A percentile compares a stretch with the other conserved stretches of the same genome.
phyloP scores from a whole-genome alignment of 2,113 vertebrate genomes.

The Neoarius graeffei region DNA sequence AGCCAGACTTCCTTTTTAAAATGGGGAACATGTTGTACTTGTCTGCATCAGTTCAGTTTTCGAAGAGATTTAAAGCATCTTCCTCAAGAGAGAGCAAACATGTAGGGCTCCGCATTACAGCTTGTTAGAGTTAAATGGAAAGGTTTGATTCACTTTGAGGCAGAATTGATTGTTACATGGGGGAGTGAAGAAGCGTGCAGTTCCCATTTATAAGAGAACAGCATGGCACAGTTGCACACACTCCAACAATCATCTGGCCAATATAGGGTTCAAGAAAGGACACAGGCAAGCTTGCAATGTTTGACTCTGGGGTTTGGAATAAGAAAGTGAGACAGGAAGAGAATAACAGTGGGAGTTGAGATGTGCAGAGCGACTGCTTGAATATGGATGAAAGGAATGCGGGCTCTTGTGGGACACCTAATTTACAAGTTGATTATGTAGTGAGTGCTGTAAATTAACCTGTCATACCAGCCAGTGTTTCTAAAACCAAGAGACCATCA shows the following conservation, averaged over 20 bases:
- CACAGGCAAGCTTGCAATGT: slow-evolving; percentile 13
- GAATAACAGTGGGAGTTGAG: slow-evolving; percentile 53
- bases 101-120: slow-evolving; percentile 14
- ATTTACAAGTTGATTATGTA: slow-evolving; percentile 60
- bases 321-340: slow-evolving; percentile 50
- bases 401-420: slow-evolving; percentile 57
- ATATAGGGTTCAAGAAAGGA: not conserved
- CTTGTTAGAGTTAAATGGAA: slow-evolving; percentile 49
- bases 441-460: slow-evolving; percentile 64
- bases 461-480: slow-evolving; percentile 49
- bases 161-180: slow-evolving; percentile 59
- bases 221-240: not conserved
- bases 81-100: slow-evolving; percentile 28
- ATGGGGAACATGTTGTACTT: slow-evolving; percentile 19
- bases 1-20: slow-evolving; percentile 19
- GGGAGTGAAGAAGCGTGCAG: slow-evolving; percentile 24
- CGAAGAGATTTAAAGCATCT: slow-evolving; percentile 3
- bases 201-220: slow-evolving; percentile 6
- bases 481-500: slow-evolving; percentile 35
- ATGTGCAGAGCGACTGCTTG: not conserved
- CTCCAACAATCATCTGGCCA: slow-evolving; percentile 34
- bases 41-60: slow-evolving; percentile 11
- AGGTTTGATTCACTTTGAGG: slow-evolving; percentile 57
- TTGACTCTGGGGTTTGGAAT: not conserved
- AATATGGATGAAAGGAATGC: slow-evolving; percentile 45